Conservation (phyloP, 2,888 invertebrate species). For the Tiliacea citrago region DNA sequence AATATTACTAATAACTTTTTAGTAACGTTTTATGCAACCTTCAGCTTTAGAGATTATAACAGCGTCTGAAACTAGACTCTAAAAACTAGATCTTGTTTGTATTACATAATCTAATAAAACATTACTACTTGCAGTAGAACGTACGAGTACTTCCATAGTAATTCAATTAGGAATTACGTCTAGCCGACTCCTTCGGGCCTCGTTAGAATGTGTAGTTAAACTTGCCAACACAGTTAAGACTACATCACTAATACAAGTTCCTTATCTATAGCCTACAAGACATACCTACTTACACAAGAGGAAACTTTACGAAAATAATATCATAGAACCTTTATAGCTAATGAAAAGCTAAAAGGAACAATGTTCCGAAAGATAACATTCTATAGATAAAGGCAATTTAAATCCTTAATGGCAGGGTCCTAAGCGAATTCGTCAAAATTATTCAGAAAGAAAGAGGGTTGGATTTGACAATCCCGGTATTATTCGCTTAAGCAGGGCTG, state of each 20-base stretch:
- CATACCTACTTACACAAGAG: conserved; percentile 6
- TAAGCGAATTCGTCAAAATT: conserved; percentile 64
- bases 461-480: conserved; percentile 57
- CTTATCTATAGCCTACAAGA: conserved; percentile 33
- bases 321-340: conserved; percentile 21
- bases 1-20: conserved; percentile 1
- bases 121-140: conserved; percentile 16
- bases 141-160: conserved; percentile 39
- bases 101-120: conserved; percentile 44
- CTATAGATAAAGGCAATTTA: conserved; percentile 60
- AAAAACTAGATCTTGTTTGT: conserved; percentile 29
- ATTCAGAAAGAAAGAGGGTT: conserved; percentile 61
- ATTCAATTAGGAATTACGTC: conserved; percentile 60
- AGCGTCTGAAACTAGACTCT: not conserved
- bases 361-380: conserved; percentile 41
- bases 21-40: not conserved
- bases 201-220: conserved; percentile 38
- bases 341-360: conserved; percentile 41
- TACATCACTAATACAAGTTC: conserved; percentile 39
- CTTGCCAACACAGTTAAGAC: conserved; percentile 46
- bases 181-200: conserved; percentile 38
- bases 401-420: conserved; percentile 57
- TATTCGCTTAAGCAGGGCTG: conserved; percentile 60
- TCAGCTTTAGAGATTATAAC: not conserved
- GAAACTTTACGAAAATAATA: conserved; percentile 21